A percentile compares a stretch with the other conserved stretches of the same genome.
phyloP scores from a whole-genome alignment of 1,140 invertebrate species.

The Solenopsis invicta region DNA sequence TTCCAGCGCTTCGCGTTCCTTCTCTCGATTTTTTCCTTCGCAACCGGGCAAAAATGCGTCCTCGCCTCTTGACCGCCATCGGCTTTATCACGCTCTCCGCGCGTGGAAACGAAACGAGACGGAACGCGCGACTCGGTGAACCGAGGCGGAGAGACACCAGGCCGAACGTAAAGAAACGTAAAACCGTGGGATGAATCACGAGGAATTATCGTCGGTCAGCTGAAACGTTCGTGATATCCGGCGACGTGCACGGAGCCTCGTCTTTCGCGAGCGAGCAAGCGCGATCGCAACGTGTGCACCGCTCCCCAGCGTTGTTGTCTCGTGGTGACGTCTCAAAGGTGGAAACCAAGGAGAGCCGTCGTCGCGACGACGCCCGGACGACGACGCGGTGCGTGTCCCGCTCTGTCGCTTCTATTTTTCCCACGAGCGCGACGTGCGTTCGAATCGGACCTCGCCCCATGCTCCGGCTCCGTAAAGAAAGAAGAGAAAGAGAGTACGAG shows the following conservation, averaged over 20 bases:
- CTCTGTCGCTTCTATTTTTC: conserved; percentile 59
- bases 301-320: no score
- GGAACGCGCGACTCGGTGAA: not conserved
- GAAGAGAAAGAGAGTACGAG: conserved; percentile 12
- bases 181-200: conserved; percentile 10
- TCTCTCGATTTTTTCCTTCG: not conserved
- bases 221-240: conserved; percentile 17
- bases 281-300: no score
- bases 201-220: not conserved
- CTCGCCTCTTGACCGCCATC: not conserved
- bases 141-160: not conserved
- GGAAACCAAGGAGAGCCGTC: not conserved
- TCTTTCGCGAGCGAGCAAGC: no score
- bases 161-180: not conserved
- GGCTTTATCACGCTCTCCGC: no score
- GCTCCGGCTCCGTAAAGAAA: conserved; percentile 22
- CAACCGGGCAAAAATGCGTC: not conserved
- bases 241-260: not conserved
- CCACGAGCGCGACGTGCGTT: conserved; percentile 30
- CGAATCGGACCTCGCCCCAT: conserved; percentile 47
- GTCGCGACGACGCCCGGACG: conserved; percentile 2
- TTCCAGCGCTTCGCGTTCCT: not conserved
- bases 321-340: not conserved
- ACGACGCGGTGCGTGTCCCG: not conserved
- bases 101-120: not conserved